Percentiles rank a stretch among this genome's conserved stretches.
Evolutionary conservation across 2,797 vertebrate species (phyloP).

Genomic region (Aphelocoma californica): DNA sequence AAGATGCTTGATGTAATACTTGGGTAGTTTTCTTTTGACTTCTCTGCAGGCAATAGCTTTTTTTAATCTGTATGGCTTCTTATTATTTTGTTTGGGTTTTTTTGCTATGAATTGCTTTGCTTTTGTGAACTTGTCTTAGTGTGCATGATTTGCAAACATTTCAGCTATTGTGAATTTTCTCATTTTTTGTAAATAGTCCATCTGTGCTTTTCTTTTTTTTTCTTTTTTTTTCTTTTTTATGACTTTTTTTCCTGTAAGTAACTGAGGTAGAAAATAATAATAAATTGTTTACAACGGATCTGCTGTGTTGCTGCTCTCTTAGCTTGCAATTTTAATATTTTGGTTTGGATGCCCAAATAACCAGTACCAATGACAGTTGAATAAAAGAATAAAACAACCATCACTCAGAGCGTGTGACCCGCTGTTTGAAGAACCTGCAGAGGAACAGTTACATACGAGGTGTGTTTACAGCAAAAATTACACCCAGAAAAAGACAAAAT

Average conservation of each 20-base stretch:
- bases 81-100: constrained; percentile 42
- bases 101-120: constrained; percentile 73
- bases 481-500: neutral
- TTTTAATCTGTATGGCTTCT: constrained; percentile 72
- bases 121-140: constrained; percentile 69
- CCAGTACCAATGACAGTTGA: constrained; percentile 51
- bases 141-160: constrained; percentile 64
- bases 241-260: constrained; percentile 72
- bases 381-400: constrained; percentile 55
- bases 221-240: constrained; percentile 33
- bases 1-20: constrained; percentile 69
- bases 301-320: constrained; percentile 77
- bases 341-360: constrained; percentile 63
- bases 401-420: neutral
- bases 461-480: neutral
- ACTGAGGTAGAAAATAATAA: constrained; percentile 76
- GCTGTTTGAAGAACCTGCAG: constrained; percentile 12
- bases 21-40: constrained; percentile 64
- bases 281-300: constrained; percentile 77
- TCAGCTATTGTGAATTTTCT: constrained; percentile 70
- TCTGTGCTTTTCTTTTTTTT: constrained; percentile 64
- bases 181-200: constrained; percentile 71
- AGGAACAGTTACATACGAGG: neutral
- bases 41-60: constrained; percentile 60
- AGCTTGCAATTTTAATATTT: constrained; percentile 66